Evolutionary conservation across 64 coral and sea anemone species (phyloP).

Genomic region (Exaiptasia diaphana): DNA sequence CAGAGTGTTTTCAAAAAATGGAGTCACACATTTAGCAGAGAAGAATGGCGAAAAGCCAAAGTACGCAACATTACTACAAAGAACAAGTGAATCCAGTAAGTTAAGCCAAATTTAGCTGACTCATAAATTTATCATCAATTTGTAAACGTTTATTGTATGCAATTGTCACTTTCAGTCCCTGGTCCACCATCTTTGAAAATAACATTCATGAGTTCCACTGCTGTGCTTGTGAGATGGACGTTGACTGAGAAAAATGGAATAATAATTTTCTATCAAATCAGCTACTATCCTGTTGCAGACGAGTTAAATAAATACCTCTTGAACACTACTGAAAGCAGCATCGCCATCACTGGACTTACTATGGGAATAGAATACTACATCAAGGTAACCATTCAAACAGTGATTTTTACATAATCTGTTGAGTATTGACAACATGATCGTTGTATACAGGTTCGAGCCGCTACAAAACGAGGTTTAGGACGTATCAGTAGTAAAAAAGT

Average conservation of each 20-base stretch:
- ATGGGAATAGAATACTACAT: slow-evolving; percentile 34
- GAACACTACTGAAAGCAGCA: slow-evolving; percentile 30
- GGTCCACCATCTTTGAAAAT: background rate
- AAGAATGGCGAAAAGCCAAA: slow-evolving; percentile 6
- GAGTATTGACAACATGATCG: too few relatives aligned
- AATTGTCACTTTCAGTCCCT: slow-evolving; percentile 23
- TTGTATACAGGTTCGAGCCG: too few relatives aligned
- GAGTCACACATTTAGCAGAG: slow-evolving; percentile 44
- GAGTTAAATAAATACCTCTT: background rate
- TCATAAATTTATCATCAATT: too few relatives aligned
- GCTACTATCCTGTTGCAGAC: background rate
- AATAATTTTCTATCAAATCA: slow-evolving; percentile 22
- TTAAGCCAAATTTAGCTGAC: too few relatives aligned
- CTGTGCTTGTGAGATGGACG: slow-evolving; percentile 35
- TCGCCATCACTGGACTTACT: slow-evolving; percentile 27
- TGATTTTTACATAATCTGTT: too few relatives aligned
- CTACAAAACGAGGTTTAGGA: too few relatives aligned
- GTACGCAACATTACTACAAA: slow-evolving; percentile 1
- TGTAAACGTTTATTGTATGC: too few relatives aligned
- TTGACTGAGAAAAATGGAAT: slow-evolving; percentile 14
- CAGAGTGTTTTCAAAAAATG: slow-evolving; percentile 50
- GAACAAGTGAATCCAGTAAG: slow-evolving; percentile 50
- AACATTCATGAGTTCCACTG: slow-evolving; percentile 9
- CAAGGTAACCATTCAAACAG: too few relatives aligned
- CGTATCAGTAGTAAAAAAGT: too few relatives aligned